phyloP scores from a whole-genome alignment of 2,888 invertebrate species.

The Liopterus haemorrhoidalis region DNA sequence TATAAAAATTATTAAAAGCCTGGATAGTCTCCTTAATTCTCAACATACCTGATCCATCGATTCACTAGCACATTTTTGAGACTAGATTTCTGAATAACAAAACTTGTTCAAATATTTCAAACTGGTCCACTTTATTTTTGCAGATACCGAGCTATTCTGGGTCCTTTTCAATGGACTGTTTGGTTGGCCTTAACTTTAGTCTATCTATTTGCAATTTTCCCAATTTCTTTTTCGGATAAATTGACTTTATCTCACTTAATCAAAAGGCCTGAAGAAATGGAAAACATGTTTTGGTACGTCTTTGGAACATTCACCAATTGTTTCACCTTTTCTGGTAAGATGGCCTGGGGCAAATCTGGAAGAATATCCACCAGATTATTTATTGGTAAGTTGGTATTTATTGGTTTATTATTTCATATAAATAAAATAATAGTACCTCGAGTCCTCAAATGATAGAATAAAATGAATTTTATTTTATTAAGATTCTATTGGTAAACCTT shows the following conservation, averaged over 20 bases:
- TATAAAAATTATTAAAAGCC: no score
- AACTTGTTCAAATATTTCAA: slow-evolving; percentile 7
- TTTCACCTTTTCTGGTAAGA: slow-evolving; percentile 63
- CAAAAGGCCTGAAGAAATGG: slow-evolving; percentile 64
- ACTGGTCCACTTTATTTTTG: slow-evolving; percentile 25
- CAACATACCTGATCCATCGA: no score
- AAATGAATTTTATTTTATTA: no score
- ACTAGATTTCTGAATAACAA: background rate
- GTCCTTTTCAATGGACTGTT: slow-evolving; percentile 76
- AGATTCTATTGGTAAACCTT: no score
- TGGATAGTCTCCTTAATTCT: no score
- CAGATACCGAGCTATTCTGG: slow-evolving; percentile 76
- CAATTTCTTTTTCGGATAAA: slow-evolving; percentile 67
- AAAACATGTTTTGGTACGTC: slow-evolving; percentile 84
- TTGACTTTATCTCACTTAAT: slow-evolving; percentile 60
- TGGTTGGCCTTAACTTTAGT: slow-evolving; percentile 68
- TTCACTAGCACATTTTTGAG: no score
- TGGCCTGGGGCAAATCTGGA: slow-evolving; percentile 64
- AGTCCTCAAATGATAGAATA: no score
- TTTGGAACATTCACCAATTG: slow-evolving; percentile 81
- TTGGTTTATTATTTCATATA: slow-evolving; percentile 2
- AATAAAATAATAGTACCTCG: slow-evolving; percentile 6
- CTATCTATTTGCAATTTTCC: slow-evolving; percentile 68
- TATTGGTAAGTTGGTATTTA: slow-evolving; percentile 52
- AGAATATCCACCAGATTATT: slow-evolving; percentile 65